Percentiles rank a stretch among this genome's conserved stretches.
These are phyloP conservation scores for Xenopus laevis DNA, from an alignment of 2,113 vertebrate genomes.

Conservation along the genomic window DNA sequence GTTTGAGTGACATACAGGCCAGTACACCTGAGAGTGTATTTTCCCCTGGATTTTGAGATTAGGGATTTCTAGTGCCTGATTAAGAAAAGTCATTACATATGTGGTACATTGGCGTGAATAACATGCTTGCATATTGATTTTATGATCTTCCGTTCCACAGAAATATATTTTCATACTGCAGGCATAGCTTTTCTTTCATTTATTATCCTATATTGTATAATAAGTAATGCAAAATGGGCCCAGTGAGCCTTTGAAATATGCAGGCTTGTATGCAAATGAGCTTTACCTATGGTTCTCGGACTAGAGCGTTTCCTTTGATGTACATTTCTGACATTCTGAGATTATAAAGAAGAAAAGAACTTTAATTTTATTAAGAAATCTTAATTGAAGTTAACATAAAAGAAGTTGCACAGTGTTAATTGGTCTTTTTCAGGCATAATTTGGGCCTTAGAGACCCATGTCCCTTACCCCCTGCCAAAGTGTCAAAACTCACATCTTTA, in stretches of 20 bases:
- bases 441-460: conserved; percentile 88
- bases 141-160: conserved; percentile 16
- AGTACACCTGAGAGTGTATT: conserved; percentile 17
- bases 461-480: conserved; percentile 87
- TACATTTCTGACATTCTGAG: conserved; percentile 84
- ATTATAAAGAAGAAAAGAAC: conserved; percentile 89
- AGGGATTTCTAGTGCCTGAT: conserved; percentile 7
- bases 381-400: conserved; percentile 98
- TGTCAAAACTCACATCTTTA: conserved; percentile 96
- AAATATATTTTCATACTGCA: conserved; percentile 20
- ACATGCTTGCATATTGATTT: conserved; percentile 23
- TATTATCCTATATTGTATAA: conserved; percentile 52
- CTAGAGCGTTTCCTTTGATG: conserved; percentile 86
- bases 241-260: conserved; percentile 83
- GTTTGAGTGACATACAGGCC: conserved; percentile 4
- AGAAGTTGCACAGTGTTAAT: conserved; percentile 93
- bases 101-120: conserved; percentile 5
- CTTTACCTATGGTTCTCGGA: conserved; percentile 82
- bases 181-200: conserved; percentile 50
- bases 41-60: conserved; percentile 12
- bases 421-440: conserved; percentile 94
- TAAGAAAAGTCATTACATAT: conserved; percentile 21
- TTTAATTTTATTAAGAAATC: conserved; percentile 87
- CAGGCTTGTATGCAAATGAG: conserved; percentile 89
- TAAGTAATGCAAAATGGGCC: conserved; percentile 82